These are phyloP conservation scores for Temnothorax unifasciatus DNA, from an alignment of 2,888 invertebrate species.

Conservation along the genomic window DNA sequence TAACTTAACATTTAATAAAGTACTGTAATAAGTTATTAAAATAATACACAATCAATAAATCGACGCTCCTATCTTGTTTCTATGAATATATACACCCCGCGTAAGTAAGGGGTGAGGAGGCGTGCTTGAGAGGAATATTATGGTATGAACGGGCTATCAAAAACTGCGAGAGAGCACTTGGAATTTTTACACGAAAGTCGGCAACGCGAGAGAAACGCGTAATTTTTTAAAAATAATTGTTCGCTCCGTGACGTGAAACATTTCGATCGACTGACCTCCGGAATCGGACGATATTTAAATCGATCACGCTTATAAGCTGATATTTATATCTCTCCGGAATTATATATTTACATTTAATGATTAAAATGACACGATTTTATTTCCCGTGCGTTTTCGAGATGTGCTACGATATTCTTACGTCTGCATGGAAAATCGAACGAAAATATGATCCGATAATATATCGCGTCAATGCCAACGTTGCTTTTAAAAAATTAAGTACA, in stretches of 20 bases:
- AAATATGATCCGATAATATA: background rate
- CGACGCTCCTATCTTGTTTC: constrained; percentile 27
- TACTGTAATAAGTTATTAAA: constrained; percentile 83
- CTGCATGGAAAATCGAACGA: background rate
- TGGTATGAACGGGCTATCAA: background rate
- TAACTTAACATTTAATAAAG: constrained; percentile 81
- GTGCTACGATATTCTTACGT: constrained; percentile 10
- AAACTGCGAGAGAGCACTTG: background rate
- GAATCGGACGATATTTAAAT: background rate
- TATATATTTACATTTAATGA: background rate
- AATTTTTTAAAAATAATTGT: background rate
- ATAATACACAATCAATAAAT: constrained; percentile 63
- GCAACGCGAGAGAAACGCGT: background rate
- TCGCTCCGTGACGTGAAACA: background rate
- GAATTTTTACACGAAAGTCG: background rate
- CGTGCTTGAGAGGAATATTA: background rate
- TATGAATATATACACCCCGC: background rate
- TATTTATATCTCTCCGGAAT: constrained; percentile 9
- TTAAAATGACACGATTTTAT: background rate
- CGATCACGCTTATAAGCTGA: background rate
- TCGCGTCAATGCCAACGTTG: background rate
- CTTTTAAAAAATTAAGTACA: constrained; percentile 14
- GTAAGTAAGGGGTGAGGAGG: background rate
- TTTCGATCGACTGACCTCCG: background rate
- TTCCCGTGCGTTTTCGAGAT: background rate